Evolutionary conservation across 64 coral and sea anemone species (phyloP).

Genomic region (Anthopleura sola): DNA sequence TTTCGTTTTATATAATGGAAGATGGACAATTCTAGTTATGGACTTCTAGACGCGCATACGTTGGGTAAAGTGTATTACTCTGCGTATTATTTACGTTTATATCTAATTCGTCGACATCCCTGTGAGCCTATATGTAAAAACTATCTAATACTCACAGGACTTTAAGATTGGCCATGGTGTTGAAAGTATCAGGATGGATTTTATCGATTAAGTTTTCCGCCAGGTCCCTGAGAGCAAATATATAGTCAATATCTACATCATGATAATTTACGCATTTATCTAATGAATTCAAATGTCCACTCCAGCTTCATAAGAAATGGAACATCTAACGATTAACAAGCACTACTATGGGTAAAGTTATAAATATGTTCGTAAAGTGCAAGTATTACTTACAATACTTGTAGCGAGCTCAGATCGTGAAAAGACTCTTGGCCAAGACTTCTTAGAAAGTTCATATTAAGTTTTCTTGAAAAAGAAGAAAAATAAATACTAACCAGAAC

Average conservation of each 20-base stretch:
- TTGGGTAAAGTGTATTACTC: too few species aligned
- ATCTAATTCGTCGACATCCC: too few species aligned
- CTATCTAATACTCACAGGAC: not conserved
- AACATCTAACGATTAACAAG: too few species aligned
- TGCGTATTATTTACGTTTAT: too few species aligned
- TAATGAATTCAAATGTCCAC: too few species aligned
- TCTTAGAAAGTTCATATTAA: not conserved
- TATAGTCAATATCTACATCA: not conserved
- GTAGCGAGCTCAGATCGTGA: not conserved
- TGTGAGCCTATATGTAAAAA: too few species aligned
- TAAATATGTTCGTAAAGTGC: not conserved
- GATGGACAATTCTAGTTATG: too few species aligned
- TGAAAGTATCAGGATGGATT: not conserved
- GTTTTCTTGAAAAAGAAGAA: not conserved
- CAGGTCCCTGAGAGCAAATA: not conserved
- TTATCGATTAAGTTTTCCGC: not conserved
- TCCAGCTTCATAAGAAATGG: too few species aligned
- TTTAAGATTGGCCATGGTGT: not conserved
- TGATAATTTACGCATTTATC: too few species aligned
- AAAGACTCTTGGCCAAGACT: not conserved
- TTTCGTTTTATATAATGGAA: too few species aligned
- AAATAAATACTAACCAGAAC: not conserved
- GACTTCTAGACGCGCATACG: too few species aligned
- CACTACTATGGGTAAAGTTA: too few species aligned
- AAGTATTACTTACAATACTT: not conserved